These are phyloP conservation scores for Setophaga coronata DNA, from an alignment of 2,113 vertebrate species.

Conservation along the genomic window DNA sequence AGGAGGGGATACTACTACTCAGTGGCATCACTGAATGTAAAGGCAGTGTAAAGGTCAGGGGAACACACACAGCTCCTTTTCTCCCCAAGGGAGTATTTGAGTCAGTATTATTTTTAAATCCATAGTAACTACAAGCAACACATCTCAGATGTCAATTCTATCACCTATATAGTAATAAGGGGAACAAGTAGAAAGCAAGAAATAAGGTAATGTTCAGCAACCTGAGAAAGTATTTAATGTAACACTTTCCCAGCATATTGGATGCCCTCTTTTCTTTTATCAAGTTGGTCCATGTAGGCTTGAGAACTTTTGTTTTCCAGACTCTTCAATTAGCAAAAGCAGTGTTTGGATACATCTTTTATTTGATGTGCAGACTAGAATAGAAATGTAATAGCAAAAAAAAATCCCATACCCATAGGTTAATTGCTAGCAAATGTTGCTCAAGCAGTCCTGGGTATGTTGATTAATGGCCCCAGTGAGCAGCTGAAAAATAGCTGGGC, in stretches of 20 bases:
- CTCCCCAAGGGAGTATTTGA: not conserved
- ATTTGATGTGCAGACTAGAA: slow-evolving; percentile 1
- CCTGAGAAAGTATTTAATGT: not conserved
- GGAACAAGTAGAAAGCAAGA: not conserved
- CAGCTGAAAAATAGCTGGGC: slow-evolving; percentile 42
- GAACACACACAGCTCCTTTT: not conserved
- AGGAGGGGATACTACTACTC: not conserved
- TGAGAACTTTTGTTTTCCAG: slow-evolving; percentile 29
- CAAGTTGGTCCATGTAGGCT: not conserved
- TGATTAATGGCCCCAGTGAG: slow-evolving; percentile 77
- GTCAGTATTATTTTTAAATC: not conserved
- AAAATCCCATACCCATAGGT: slow-evolving; percentile 69
- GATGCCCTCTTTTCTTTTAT: not conserved
- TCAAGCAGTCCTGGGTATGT: slow-evolving; percentile 66
- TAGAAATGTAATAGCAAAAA: not conserved
- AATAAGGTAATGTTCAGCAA: not conserved
- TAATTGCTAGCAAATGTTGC: slow-evolving; percentile 83
- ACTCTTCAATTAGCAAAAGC: not conserved
- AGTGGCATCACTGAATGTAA: not conserved
- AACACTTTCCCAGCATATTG: not conserved
- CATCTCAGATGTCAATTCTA: not conserved
- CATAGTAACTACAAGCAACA: not conserved
- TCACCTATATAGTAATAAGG: not conserved
- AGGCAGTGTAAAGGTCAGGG: not conserved
- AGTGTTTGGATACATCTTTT: not conserved